Evolutionary conservation across 1,140 invertebrate species (phyloP).

Genomic region (Lerema accius): DNA sequence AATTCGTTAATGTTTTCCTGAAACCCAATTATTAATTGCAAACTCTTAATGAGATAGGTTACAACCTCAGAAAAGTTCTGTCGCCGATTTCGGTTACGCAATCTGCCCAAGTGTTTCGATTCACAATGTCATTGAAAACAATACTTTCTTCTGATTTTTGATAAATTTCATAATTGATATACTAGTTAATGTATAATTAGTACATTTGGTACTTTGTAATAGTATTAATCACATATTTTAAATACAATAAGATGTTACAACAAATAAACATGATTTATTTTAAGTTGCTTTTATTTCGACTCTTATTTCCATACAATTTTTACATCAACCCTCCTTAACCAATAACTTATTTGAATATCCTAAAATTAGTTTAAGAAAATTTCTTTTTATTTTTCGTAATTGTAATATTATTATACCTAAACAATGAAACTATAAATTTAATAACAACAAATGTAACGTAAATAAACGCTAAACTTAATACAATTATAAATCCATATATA

Average conservation of each 20-base stretch:
- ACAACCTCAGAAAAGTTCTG: conserved; percentile 38
- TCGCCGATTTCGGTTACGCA: conserved; percentile 24
- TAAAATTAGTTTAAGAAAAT: not conserved
- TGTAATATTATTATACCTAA: not conserved
- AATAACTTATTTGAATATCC: too few species aligned
- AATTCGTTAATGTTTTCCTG: conserved; percentile 44
- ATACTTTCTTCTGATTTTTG: not conserved
- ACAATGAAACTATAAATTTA: conserved; percentile 11
- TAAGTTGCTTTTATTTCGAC: too few species aligned
- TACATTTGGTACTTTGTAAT: too few species aligned
- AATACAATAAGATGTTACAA: too few species aligned
- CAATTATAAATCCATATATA: conserved; percentile 65
- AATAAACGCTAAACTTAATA: conserved; percentile 3
- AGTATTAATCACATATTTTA: too few species aligned
- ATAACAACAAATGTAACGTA: conserved; percentile 15
- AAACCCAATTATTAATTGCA: conserved; percentile 61
- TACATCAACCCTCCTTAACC: too few species aligned
- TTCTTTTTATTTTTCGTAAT: conserved; percentile 3
- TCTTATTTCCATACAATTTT: too few species aligned
- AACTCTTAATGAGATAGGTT: conserved; percentile 57
- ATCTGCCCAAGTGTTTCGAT: conserved; percentile 3
- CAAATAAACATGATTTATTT: too few species aligned
- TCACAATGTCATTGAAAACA: conserved; percentile 3
- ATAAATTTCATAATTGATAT: too few species aligned
- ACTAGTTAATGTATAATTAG: too few species aligned